phyloP scores from a whole-genome alignment of 2,888 invertebrate genomes.

The Amiota mariae region DNA sequence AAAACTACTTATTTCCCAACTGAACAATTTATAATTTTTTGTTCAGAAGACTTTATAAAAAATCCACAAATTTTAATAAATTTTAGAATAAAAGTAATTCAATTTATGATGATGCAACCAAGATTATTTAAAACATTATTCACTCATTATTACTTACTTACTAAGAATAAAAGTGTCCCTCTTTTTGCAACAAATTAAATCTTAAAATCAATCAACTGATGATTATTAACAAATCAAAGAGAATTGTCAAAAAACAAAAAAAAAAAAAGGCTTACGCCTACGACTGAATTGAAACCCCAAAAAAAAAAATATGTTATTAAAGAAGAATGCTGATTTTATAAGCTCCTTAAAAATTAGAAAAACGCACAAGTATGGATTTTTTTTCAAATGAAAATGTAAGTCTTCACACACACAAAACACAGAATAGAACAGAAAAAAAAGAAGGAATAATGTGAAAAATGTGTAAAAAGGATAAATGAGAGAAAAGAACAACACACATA shows the following conservation, averaged over 20 bases:
- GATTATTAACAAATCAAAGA: conserved; percentile 48
- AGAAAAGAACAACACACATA: conserved; percentile 1
- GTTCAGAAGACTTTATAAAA: too few relatives aligned
- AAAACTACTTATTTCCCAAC: too few relatives aligned
- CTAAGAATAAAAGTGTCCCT: not conserved
- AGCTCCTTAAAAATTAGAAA: conserved; percentile 60
- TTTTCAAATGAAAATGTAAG: conserved; percentile 57
- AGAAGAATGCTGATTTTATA: conserved; percentile 66
- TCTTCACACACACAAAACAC: conserved; percentile 57
- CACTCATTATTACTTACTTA: not conserved
- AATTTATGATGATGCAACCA: too few relatives aligned
- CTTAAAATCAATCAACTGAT: conserved; percentile 57
- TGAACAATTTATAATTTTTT: too few relatives aligned
- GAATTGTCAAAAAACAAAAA: not conserved
- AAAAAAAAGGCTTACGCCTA: conserved; percentile 50
- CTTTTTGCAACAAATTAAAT: conserved; percentile 44
- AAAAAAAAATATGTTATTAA: conserved; percentile 38
- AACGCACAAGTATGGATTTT: conserved; percentile 49
- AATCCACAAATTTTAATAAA: too few relatives aligned
- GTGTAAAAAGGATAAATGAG: conserved; percentile 48
- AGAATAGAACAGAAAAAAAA: conserved; percentile 23
- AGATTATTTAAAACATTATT: too few relatives aligned
- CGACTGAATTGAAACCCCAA: conserved; percentile 30
- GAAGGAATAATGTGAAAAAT: conserved; percentile 6
- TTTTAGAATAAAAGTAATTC: too few relatives aligned